These are phyloP conservation scores for Venusia cambrica DNA, from an alignment of 2,888 invertebrate genomes.

Conservation along the genomic window DNA sequence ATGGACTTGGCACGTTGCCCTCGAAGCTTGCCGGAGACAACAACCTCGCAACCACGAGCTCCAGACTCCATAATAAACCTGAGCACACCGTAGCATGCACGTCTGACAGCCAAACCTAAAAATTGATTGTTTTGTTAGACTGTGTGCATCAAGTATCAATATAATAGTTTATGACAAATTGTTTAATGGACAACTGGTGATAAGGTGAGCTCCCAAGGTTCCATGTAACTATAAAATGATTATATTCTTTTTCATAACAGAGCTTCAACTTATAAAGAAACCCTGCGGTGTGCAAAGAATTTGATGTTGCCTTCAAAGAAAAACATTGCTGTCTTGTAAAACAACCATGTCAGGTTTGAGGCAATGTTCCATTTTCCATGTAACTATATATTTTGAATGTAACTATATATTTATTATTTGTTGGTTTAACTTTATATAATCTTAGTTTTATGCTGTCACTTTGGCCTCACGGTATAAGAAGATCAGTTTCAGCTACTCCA, in stretches of 20 bases:
- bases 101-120: constrained; percentile 85
- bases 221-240: background rate
- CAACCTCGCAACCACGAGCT: constrained; percentile 98
- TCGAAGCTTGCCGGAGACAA: constrained; percentile 98
- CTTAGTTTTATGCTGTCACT: too few species aligned
- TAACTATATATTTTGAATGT: background rate
- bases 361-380: constrained; percentile 7
- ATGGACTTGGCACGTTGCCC: constrained; percentile 99
- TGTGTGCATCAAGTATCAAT: background rate
- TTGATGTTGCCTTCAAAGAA: constrained; percentile 36
- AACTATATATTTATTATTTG: too few species aligned
- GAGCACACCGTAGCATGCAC: constrained; percentile 99
- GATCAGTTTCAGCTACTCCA: too few species aligned
- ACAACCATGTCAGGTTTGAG: constrained; percentile 34
- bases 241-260: constrained; percentile 4
- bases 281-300: constrained; percentile 1
- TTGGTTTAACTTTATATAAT: too few species aligned
- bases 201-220: too few species aligned
- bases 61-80: constrained; percentile 99
- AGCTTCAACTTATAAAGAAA: constrained; percentile 14
- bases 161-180: too few species aligned
- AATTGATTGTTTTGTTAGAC: constrained; percentile 9
- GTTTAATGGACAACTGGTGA: too few species aligned
- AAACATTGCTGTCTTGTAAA: constrained; percentile 28
- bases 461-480: too few species aligned